Conservation (phyloP, 92 coral and sea anemone genomes). For the Nematostella vectensis region DNA sequence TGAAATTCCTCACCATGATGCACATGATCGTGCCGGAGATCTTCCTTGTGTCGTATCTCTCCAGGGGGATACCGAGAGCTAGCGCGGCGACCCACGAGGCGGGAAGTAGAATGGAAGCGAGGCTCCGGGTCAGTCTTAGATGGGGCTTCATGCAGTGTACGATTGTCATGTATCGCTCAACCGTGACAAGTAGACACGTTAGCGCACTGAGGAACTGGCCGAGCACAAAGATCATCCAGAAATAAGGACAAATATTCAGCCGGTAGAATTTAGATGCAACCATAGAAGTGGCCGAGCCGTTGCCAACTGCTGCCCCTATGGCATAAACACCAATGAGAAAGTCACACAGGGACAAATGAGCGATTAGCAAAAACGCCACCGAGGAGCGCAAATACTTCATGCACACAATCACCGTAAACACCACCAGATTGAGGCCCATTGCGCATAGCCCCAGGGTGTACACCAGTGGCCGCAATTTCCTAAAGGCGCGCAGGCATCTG, state of each 20-base stretch:
- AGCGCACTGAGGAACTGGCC: conserved; percentile 23
- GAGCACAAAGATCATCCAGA: conserved; percentile 13
- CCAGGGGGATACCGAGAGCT: conserved; percentile 2
- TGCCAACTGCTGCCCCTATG: conserved; percentile 18
- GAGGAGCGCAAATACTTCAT: conserved; percentile 2
- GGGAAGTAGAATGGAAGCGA: neutral
- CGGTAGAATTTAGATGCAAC: conserved; percentile 7
- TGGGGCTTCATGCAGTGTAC: conserved; percentile 24
- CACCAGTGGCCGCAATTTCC: no score
- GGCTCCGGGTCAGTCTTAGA: conserved; percentile 8
- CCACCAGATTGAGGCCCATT: conserved; percentile 7
- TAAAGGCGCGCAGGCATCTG: no score
- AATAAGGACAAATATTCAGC: conserved; percentile 16
- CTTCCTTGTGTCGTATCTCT: conserved; percentile 5
- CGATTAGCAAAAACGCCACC: conserved; percentile 16
- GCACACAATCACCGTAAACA: conserved; percentile 2
- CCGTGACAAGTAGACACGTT: conserved; percentile 14
- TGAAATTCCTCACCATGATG: conserved; percentile 11
- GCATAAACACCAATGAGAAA: conserved; percentile 20
- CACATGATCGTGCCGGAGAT: conserved; percentile 28
- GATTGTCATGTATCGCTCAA: conserved; percentile 21
- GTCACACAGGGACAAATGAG: conserved; percentile 23
- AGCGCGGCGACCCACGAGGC: conserved; percentile 1
- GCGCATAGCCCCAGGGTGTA: conserved; percentile 20
- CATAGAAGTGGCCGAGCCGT: neutral